Percentiles rank a stretch among this genome's conserved stretches.
Conservation (phyloP, 2,888 invertebrate species). For the Acrobasis suavella region DNA sequence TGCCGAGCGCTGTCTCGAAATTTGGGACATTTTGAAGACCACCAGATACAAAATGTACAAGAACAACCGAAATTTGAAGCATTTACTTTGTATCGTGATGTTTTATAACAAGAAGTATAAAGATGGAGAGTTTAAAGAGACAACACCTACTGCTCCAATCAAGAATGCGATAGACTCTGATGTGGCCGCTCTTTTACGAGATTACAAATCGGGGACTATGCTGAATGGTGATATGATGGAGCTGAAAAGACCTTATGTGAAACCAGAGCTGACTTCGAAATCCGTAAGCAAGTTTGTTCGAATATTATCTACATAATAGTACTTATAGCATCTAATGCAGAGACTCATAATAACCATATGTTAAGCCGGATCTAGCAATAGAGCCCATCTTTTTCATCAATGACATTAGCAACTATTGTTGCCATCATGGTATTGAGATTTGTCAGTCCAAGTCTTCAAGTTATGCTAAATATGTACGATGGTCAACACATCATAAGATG, state of each 20-base stretch:
- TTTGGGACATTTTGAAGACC: constrained; percentile 59
- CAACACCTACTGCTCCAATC: constrained; percentile 43
- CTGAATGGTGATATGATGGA: constrained; percentile 35
- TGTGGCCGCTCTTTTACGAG: constrained; percentile 43
- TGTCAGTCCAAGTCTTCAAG: no score
- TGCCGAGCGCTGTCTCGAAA: constrained; percentile 56
- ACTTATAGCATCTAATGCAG: no score
- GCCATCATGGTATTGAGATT: no score
- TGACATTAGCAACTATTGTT: no score
- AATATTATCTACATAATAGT: no score
- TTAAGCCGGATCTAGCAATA: no score
- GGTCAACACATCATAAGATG: no score
- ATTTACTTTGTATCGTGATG: constrained; percentile 57
- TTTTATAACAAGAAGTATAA: constrained; percentile 43
- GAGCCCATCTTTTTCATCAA: no score
- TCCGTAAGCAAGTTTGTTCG: constrained; percentile 34
- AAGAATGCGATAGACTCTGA: constrained; percentile 54
- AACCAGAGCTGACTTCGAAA: constrained; percentile 51
- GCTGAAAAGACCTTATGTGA: constrained; percentile 49
- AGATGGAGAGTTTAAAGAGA: constrained; percentile 26
- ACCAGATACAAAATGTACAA: constrained; percentile 48
- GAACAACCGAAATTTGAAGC: constrained; percentile 50
- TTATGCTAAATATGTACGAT: no score
- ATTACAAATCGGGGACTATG: constrained; percentile 39
- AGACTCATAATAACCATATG: no score